Base-by-base conservation (phyloP, 2,888 invertebrate genomes). In the Philereme vetulata region DNA sequence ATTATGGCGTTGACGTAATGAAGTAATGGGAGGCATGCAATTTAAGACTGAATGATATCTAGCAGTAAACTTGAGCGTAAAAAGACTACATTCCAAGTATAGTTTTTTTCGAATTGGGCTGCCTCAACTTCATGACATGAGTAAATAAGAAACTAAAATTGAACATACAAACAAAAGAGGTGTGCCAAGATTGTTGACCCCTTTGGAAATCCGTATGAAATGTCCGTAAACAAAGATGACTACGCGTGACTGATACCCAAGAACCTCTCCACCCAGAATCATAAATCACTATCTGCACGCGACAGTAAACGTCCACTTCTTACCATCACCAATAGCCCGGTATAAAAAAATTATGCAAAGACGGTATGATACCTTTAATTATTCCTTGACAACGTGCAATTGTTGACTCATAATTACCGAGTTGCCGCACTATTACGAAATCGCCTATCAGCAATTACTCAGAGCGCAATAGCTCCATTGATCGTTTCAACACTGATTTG, bases 381-480 rank as follows among this genome's bases (percentile, higher is more conserved):
- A 88, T 68, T 73, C 72, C 82, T 81, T 81, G 84, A 82, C 83
- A 86, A 76, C 81, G 72, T 81, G 80, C 85, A 86, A 88, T 88
- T 87, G 84, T 84, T 77, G 69, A 70, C 72, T 78, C 78, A 66
- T 70, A 84, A 83, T 81, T 80, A 71, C 72, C 56, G 49, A 52
- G 66, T 74, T 68, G 68, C 70, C 64, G 73, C 71, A 76, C 66
- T 76, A 80, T 80, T 80, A 76, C 74, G 73, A 81, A 80, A 81
- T 80, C 72, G 56, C 57, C 74, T 77, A 77, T 79, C 76, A 76
- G 71, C 54, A 65, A 70, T 77, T 72, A 78, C 76, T 79, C 62
- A 61, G 63, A 62, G 62, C 59, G 71, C 72, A 72, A 76, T 70
- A 68, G 67, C 68, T 45, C 68, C 59, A 74, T 74, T 70, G 70